phyloP scores from a whole-genome alignment of 1,140 invertebrate species.

The Meloidogyne exigua region DNA sequence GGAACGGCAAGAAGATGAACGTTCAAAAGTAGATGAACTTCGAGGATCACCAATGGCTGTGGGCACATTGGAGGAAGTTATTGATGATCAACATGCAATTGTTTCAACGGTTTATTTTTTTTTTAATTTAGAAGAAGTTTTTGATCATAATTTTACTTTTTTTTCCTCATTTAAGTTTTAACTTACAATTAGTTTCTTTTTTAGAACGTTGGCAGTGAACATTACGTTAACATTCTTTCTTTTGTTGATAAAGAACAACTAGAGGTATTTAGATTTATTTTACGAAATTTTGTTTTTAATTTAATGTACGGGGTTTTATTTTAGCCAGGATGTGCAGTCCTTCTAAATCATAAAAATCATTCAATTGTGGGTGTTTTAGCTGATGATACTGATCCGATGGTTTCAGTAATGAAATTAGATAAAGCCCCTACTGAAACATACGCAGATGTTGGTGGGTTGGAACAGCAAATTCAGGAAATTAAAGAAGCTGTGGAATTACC shows the following conservation, averaged over 20 bases:
- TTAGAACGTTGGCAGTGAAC: conserved; percentile 91
- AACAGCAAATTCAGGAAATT: conserved; percentile 99
- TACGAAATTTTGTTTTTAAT: neutral
- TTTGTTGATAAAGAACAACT: conserved; percentile 99
- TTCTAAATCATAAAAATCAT: conserved; percentile 96
- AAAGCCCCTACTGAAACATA: conserved; percentile 99
- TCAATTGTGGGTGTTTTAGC: conserved; percentile 95
- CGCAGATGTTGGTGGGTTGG: conserved; percentile 98
- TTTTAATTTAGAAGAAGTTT: neutral
- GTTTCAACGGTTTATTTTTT: conserved; percentile 76
- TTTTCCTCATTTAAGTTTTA: neutral
- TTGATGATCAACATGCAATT: conserved; percentile 99
- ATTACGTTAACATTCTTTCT: conserved; percentile 97
- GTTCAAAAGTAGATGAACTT: conserved; percentile 90
- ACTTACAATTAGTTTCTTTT: neutral
- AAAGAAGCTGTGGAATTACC: conserved; percentile 98
- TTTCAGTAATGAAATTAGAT: conserved; percentile 99
- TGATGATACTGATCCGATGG: conserved; percentile 99
- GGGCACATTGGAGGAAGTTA: conserved; percentile 98
- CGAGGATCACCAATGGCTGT: conserved; percentile 99
- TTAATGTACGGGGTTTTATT: neutral
- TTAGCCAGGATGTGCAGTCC: conserved; percentile 89
- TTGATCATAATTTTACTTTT: neutral
- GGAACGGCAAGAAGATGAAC: conserved; percentile 95
- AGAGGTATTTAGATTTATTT: conserved; percentile 67